Evolutionary conservation across 1,140 invertebrate species (phyloP), one percentile per base, ranked within the genome.

Genomic region (Aphidius ervi): DNA sequence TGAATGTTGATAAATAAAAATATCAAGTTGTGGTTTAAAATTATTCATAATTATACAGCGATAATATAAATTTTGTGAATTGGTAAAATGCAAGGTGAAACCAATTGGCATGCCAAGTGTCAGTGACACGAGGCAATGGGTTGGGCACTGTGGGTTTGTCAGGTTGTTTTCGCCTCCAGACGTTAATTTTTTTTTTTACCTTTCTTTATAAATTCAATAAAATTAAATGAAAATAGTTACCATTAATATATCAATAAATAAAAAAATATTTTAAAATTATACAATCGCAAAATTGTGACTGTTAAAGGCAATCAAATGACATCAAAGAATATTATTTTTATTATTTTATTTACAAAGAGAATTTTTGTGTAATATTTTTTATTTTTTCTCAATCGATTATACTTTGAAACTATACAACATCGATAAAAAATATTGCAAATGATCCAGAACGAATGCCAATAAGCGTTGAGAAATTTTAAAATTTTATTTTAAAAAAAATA

Each of bases 91-190:
- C 52, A 54, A 54, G 52, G 52, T 54, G 52, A 54, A 54, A 42
- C 40, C 16, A 5, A 42, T 40, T 16, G 52, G 52, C 16, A 54
- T 54, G 49, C 31, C 49, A 39, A 52, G 49, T 52, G 52, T 31
- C 52, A 40, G 52, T 54, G 52, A 54, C 52, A 54, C 40, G 55
- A 47, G 47, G 46, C 58, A 61, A 65, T 65, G 61, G 64, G 64
- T 63, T 63, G 64, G 64, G 64, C 61, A 50, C 2, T 40, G 56
- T 63, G 61, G 64, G 64, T 61, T 65, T 63, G 64, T 52, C 64
- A 55, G 40, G 52, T 54, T n/a, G 40, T 54, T 54, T 54, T 54
- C 52, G 52, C 52, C 52, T 54, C 20, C 42, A 54, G 20, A 54
- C 52, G 9, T 42, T 40, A 54, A 54, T 54, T 43, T 43, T 43